Conservation (phyloP, 1,140 invertebrate species). For the Conus ventricosus region DNA sequence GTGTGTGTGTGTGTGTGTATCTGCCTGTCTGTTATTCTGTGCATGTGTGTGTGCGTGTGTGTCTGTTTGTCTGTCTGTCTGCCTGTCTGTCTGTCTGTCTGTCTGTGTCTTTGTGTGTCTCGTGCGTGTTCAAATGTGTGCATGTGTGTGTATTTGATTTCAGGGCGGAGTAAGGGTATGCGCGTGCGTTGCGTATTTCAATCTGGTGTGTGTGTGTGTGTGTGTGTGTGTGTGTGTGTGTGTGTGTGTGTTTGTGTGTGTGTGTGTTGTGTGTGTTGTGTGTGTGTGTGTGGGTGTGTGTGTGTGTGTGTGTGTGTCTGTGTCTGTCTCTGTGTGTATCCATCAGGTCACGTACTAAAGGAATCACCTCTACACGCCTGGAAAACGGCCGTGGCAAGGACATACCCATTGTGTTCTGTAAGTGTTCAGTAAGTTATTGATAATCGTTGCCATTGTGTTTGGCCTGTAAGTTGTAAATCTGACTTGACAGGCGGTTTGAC, state of each 20-base stretch:
- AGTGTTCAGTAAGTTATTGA: neutral
- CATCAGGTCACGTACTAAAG: conserved; percentile 39
- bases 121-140: no score
- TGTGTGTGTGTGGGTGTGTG: no score
- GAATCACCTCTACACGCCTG: conserved; percentile 42
- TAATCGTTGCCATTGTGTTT: neutral
- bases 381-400: conserved; percentile 31
- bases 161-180: neutral
- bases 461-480: no score
- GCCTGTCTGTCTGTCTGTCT: no score
- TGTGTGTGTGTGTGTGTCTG: no score
- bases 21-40: no score
- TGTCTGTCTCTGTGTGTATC: neutral
- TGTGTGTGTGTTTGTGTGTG: neutral
- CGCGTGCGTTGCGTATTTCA: no score
- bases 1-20: neutral
- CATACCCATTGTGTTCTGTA: conserved; percentile 42
- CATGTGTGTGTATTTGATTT: neutral
- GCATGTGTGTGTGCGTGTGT: no score
- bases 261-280: no score
- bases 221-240: neutral
- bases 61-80: no score
- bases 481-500: no score
- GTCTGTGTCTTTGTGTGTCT: no score
- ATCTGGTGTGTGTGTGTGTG: neutral